Conservation (phyloP, 1,140 invertebrate genomes). For the Heliconius himera region DNA sequence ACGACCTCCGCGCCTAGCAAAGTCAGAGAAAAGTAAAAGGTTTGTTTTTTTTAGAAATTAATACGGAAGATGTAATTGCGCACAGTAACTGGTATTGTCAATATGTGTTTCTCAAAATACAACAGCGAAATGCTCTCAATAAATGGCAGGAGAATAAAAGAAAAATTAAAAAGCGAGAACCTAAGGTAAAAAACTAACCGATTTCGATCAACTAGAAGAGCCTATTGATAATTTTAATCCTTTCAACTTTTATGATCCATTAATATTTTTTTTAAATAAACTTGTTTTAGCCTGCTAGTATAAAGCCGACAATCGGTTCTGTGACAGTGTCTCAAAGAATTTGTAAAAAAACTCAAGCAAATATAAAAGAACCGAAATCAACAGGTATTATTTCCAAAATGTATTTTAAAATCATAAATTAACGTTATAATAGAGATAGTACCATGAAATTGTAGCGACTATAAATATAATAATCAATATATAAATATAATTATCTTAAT, state of each 20-base stretch:
- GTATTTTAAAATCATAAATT: too few relatives aligned
- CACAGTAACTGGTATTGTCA: constrained; percentile 78
- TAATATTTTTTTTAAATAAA: neutral
- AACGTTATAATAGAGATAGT: too few relatives aligned
- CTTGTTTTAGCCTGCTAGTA: neutral
- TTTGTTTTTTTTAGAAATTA: constrained; percentile 33
- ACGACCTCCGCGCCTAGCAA: too few relatives aligned
- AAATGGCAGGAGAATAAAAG: constrained; percentile 74
- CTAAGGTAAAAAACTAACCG: constrained; percentile 5
- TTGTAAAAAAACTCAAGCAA: neutral
- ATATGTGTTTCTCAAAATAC: constrained; percentile 65
- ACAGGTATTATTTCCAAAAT: neutral
- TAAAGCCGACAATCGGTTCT: neutral
- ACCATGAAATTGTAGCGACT: too few relatives aligned
- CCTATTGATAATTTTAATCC: too few relatives aligned
- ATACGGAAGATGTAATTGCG: constrained; percentile 54
- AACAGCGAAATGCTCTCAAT: constrained; percentile 73
- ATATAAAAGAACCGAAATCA: neutral
- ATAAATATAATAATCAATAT: too few relatives aligned
- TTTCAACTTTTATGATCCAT: too few relatives aligned
- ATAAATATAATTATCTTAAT: too few relatives aligned
- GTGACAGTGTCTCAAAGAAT: neutral
- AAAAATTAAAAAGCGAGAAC: constrained; percentile 52
- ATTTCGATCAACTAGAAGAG: too few relatives aligned
- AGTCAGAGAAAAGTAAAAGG: too few relatives aligned